These are phyloP conservation scores for Echinops telfairi DNA, from an alignment of 2,113 vertebrate genomes.

Conservation along the genomic window DNA sequence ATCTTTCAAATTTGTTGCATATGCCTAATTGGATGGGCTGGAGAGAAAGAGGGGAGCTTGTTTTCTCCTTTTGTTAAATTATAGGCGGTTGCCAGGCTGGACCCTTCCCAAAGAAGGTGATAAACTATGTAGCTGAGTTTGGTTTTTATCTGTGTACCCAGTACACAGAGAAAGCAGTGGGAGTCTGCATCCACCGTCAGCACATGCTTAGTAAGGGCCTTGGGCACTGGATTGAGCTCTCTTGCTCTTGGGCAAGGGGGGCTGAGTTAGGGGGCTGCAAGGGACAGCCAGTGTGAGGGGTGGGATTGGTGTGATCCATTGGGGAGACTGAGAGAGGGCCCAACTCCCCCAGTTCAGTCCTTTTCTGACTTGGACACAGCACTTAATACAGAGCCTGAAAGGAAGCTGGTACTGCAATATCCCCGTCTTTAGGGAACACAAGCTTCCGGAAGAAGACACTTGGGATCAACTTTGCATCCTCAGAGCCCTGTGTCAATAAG, in stretches of 20 bases:
- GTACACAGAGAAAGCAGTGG: not conserved
- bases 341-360: not conserved
- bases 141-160: not conserved
- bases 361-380: not conserved
- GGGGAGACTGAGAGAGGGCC: not conserved
- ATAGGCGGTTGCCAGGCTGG: not conserved
- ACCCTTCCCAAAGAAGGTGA: not conserved
- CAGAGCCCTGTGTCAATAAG: not conserved
- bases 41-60: not conserved
- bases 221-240: not conserved
- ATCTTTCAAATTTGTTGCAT: not conserved
- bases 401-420: not conserved
- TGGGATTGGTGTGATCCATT: not conserved
- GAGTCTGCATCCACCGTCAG: not conserved
- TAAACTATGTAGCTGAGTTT: not conserved
- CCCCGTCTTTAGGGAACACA: not conserved
- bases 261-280: not conserved
- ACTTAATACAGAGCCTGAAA: not conserved
- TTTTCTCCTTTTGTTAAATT: conserved; percentile 22
- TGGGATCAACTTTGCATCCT: not conserved
- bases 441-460: not conserved
- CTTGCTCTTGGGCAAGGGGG: not conserved
- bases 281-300: not conserved
- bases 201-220: not conserved
- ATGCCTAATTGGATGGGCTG: not conserved